Base-by-base conservation (phyloP, 2,888 invertebrate genomes). In the Trichopoda pennipes region DNA sequence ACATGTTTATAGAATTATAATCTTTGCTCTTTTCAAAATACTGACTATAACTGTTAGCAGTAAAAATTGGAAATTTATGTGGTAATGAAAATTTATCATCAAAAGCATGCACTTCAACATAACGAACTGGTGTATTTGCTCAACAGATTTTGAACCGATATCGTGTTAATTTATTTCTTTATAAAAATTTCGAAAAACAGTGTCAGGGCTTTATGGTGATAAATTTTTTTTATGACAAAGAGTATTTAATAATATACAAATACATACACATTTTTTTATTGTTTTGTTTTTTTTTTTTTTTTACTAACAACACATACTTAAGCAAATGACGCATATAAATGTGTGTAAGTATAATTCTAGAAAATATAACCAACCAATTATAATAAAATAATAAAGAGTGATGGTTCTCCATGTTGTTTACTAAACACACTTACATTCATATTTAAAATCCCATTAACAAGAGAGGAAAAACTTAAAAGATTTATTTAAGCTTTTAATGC, bases 401-500 rank as follows among this genome's bases (percentile, higher is more conserved):
- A 1, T 35, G 16, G 23, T 14, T 3, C 23, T 35, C n/a, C 17
- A 28, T 38, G 17, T n/a, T 21, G 28, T 49, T n/a, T 28, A 28
- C 4, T 28, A 14, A 19, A 55, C 47, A 35, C 12, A 21, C 35
- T 60, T 12, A 35, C 21, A 23, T 47, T 16, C 47, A 47, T 23
- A 63, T 23, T 12, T 17, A 12, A 28, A 47, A 63, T 28, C 9
- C 35, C 21, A 35, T 66, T 64, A n/a, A 35, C 38, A 35, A 66
- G 19, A 19, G 17, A 14, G 21, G 2, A 23, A 56, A 38, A 56
- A 35, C 1, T n/a, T 38, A 58, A 74, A 70, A 66, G 81, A 75
- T 82, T 75, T 81, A 70, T 78, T 79, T 79, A 79, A 79, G 66
- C 70, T 68, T 68, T 68, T 75, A 79, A 82, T 60, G 79, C 58